A percentile compares a stretch with the other conserved stretches of the same genome.
These are phyloP conservation scores for Ailurus styani DNA, from an alignment of 2,113 vertebrate genomes.

Conservation along the genomic window DNA sequence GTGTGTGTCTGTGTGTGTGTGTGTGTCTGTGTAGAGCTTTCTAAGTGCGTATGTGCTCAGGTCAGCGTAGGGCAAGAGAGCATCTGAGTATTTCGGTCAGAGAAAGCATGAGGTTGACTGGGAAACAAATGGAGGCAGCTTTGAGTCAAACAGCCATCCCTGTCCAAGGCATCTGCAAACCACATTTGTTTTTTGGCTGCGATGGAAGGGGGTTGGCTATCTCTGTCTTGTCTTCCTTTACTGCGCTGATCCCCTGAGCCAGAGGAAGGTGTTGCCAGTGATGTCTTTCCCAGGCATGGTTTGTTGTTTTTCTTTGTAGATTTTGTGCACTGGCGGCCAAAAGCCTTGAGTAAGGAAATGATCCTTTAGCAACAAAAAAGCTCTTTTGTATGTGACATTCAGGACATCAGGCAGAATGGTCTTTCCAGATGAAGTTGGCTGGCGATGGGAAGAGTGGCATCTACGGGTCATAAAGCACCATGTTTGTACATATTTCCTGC, in stretches of 20 bases:
- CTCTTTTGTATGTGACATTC: conserved; percentile 21
- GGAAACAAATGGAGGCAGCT: background rate
- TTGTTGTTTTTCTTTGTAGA: conserved; percentile 29
- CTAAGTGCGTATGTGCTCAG: too few relatives aligned
- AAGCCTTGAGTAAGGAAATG: conserved; percentile 28
- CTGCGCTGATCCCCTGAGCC: background rate
- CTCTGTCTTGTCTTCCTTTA: background rate
- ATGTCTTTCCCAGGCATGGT: background rate
- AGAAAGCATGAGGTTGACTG: background rate
- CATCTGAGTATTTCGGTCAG: background rate
- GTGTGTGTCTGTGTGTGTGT: background rate
- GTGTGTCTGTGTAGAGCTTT: too few relatives aligned
- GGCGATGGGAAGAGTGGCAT: background rate
- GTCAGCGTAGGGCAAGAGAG: background rate
- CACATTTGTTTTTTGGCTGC: background rate
- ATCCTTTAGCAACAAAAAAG: conserved; percentile 17
- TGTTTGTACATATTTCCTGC: background rate
- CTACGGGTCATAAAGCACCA: background rate
- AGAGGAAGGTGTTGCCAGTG: conserved; percentile 15
- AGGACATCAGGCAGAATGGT: conserved; percentile 2
- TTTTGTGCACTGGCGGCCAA: conserved; percentile 26
- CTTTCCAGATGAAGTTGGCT: conserved; percentile 30
- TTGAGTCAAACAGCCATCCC: background rate
- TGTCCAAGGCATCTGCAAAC: conserved; percentile 40
- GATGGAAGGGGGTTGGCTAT: background rate